Evolutionary conservation across 2,888 invertebrate species (phyloP).

Genomic region (Malthinus flaveolus): DNA sequence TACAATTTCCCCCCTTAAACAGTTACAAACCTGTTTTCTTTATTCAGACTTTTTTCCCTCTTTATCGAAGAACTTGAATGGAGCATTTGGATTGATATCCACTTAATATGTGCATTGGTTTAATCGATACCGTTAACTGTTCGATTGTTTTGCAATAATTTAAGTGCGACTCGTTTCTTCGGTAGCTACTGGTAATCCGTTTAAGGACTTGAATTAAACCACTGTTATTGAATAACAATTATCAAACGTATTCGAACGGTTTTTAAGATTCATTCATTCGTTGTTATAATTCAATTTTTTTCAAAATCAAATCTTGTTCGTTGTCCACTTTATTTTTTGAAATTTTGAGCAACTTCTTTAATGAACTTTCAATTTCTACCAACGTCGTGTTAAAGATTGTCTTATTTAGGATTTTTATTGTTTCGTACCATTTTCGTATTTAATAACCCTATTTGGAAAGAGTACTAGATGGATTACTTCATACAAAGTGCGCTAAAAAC

Average conservation of each 20-base stretch:
- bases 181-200: constrained; percentile 18
- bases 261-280: constrained; percentile 14
- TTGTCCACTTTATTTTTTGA: constrained; percentile 14
- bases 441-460: too few species aligned
- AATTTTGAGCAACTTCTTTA: constrained; percentile 30
- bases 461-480: too few species aligned
- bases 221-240: constrained; percentile 23
- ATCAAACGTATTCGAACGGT: not conserved
- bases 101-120: constrained; percentile 38
- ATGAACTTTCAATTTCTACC: constrained; percentile 22
- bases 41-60: constrained; percentile 22
- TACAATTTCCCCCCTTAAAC: constrained; percentile 16
- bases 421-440: constrained; percentile 6
- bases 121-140: constrained; percentile 22
- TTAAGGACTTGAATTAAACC: constrained; percentile 26
- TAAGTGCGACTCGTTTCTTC: constrained; percentile 21
- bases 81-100: constrained; percentile 30
- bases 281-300: constrained; percentile 3
- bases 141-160: constrained; percentile 22
- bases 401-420: constrained; percentile 15
- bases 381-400: constrained; percentile 14
- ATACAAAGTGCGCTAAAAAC: too few species aligned
- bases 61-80: constrained; percentile 25
- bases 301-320: not conserved
- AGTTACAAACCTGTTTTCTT: constrained; percentile 25